A percentile compares a stretch with the other conserved stretches of the same genome.
Evolutionary conservation across 2,888 invertebrate genomes (phyloP).

Genomic region (Drosophila stalkeri): DNA sequence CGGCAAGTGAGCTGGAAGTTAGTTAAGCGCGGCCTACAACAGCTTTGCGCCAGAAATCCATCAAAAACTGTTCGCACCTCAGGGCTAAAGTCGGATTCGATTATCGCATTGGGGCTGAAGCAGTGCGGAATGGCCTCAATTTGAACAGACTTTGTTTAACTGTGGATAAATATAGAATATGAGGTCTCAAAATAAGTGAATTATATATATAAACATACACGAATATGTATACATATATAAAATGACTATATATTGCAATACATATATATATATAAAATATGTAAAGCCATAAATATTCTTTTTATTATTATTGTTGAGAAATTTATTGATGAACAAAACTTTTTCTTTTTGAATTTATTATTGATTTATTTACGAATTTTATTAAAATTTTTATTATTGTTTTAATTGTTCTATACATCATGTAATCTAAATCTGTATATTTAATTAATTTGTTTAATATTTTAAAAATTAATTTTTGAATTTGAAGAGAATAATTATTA

Average conservation of each 20-base stretch:
- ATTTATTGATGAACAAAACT: too few species aligned
- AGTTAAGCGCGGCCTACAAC: conserved; percentile 15
- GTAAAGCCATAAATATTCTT: too few species aligned
- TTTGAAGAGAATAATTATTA: rapidly evolving
- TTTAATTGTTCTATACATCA: too few species aligned
- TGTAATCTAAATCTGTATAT: too few species aligned
- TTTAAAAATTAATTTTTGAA: too few species aligned
- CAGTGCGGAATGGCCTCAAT: conserved; percentile 3
- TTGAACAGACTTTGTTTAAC: neutral
- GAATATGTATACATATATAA: neutral
- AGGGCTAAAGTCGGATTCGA: conserved; percentile 4
- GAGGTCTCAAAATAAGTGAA: neutral
- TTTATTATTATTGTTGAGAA: too few species aligned
- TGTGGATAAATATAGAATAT: neutral
- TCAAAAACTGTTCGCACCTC: neutral
- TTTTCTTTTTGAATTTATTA: too few species aligned
- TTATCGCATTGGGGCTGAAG: neutral
- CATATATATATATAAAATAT: neutral
- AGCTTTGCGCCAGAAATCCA: conserved; percentile 11
- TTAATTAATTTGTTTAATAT: too few species aligned
- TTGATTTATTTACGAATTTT: too few species aligned
- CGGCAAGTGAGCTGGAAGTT: conserved; percentile 55
- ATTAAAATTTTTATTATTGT: too few species aligned
- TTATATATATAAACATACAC: too few species aligned
- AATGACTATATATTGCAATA: neutral